phyloP scores from a whole-genome alignment of 2,113 vertebrate genomes.

The Microcebus murinus region DNA sequence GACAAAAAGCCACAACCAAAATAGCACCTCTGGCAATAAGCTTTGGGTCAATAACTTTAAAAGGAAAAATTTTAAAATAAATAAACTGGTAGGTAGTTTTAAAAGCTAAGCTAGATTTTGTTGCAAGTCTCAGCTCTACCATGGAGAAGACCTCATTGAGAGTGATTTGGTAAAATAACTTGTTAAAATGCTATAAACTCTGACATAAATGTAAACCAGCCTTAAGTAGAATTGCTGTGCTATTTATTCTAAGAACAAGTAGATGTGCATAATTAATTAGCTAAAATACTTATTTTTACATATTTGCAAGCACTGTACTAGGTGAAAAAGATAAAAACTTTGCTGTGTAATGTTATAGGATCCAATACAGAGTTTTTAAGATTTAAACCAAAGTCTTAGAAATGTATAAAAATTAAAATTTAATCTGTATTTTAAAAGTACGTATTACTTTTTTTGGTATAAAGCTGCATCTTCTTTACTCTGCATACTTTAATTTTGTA shows the following conservation, averaged over 20 bases:
- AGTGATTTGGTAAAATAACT: background rate
- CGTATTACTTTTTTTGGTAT: background rate
- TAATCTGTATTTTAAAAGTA: background rate
- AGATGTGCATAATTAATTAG: background rate
- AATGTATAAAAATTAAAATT: background rate
- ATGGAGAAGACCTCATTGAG: background rate
- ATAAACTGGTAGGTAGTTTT: background rate
- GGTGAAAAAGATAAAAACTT: background rate
- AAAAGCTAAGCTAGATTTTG: background rate
- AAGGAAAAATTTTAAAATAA: background rate
- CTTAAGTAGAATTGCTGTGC: background rate
- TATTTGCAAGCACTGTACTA: background rate
- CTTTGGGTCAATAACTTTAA: background rate
- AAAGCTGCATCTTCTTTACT: too few species aligned
- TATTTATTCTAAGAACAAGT: background rate
- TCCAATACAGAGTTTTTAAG: background rate
- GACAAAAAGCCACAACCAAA: background rate
- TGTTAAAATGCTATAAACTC: background rate
- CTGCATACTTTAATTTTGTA: too few species aligned
- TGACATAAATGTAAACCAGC: background rate
- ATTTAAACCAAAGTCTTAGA: background rate
- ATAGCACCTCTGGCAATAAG: background rate
- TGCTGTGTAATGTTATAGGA: background rate
- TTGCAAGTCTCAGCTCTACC: background rate
- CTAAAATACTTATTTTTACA: background rate